These are phyloP conservation scores for Periophthalmodon schlosseri DNA, from an alignment of 2,113 vertebrate genomes.

Conservation along the genomic window DNA sequence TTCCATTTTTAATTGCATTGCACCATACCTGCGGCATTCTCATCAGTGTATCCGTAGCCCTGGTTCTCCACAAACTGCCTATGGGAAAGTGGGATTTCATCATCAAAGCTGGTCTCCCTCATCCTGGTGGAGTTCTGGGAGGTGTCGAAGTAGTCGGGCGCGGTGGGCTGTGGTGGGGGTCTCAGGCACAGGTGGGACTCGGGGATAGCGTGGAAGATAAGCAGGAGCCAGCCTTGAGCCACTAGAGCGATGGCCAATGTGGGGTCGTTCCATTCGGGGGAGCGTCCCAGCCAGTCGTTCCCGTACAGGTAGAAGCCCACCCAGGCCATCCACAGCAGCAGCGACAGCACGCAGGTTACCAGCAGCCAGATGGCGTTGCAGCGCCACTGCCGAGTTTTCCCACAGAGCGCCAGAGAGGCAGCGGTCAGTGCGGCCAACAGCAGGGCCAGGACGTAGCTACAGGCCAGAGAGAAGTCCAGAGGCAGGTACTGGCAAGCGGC, in stretches of 20 bases:
- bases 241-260: conserved; percentile 89
- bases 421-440: conserved; percentile 81
- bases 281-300: conserved; percentile 79
- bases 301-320: conserved; percentile 94
- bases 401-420: conserved; percentile 86
- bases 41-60: conserved; percentile 92
- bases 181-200: conserved; percentile 89
- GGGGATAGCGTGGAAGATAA: conserved; percentile 91
- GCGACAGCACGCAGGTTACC: conserved; percentile 83
- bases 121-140: conserved; percentile 90
- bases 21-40: conserved; percentile 85
- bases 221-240: conserved; percentile 92
- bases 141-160: conserved; percentile 96
- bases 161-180: conserved; percentile 86
- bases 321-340: conserved; percentile 94
- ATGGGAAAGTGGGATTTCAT: conserved; percentile 90
- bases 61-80: conserved; percentile 96
- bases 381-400: conserved; percentile 91
- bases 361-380: conserved; percentile 88
- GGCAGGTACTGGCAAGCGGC: conserved; percentile 89
- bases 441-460: conserved; percentile 88
- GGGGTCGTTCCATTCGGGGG: conserved; percentile 88
- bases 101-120: conserved; percentile 94
- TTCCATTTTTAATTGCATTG: neutral
- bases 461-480: conserved; percentile 90